Conservation (phyloP, 2,888 invertebrate species). For the Cremastinae sp. region DNA sequence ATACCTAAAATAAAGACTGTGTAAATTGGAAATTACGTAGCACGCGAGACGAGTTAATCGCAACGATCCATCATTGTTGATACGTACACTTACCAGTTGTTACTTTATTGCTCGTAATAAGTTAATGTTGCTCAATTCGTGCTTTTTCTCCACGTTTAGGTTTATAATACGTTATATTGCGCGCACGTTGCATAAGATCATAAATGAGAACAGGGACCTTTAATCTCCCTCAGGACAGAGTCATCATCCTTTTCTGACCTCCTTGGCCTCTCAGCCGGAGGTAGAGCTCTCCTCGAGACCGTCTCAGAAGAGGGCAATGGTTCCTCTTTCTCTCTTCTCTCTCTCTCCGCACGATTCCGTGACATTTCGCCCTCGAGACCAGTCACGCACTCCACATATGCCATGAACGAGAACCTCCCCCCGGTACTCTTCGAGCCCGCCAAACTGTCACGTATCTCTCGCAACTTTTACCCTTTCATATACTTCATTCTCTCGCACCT, state of each 20-base stretch:
- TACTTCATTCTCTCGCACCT: conserved; percentile 16
- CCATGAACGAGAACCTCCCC: conserved; percentile 49
- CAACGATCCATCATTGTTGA: too few species aligned
- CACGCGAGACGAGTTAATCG: too few species aligned
- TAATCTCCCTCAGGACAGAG: conserved; percentile 69
- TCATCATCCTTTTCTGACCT: conserved; percentile 72
- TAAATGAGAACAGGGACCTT: conserved; percentile 73
- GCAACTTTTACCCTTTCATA: conserved; percentile 55
- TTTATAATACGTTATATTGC: conserved; percentile 75
- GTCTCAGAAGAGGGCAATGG: conserved; percentile 47
- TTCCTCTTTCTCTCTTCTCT: conserved; percentile 53
- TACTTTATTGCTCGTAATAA: neutral
- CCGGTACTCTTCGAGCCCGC: conserved; percentile 33
- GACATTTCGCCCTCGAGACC: conserved; percentile 64
- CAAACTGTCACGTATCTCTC: conserved; percentile 60
- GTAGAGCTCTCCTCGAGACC: conserved; percentile 26
- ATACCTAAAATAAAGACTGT: too few species aligned
- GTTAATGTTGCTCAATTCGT: neutral
- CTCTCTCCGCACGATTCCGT: conserved; percentile 56
- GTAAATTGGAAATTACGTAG: too few species aligned
- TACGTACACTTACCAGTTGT: too few species aligned
- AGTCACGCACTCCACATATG: conserved; percentile 62
- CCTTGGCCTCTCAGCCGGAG: conserved; percentile 49
- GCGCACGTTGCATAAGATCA: conserved; percentile 76
- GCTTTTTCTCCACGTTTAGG: conserved; percentile 22